Base-by-base conservation (phyloP, 2,797 vertebrate genomes). In the Rhinophrynus dorsalis region DNA sequence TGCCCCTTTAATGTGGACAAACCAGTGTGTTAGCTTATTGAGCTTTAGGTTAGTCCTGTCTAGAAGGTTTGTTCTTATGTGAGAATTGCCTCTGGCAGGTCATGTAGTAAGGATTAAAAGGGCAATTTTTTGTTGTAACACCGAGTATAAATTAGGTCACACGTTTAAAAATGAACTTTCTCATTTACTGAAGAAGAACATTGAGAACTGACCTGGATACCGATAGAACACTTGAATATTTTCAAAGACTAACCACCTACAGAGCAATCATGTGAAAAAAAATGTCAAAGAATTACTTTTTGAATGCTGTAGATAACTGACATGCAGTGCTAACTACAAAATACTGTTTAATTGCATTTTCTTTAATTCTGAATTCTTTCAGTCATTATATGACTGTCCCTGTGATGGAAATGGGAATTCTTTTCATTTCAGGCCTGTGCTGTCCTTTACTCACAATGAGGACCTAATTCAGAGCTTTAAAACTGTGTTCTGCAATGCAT, bases 401-500 rank as follows among this genome's bases (percentile, higher is more conserved):
- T 80, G 81, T 79, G 79, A 80, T 85, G 79, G 63, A 82, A 81
- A 82, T 81, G 78, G 74, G 76, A 77, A 82, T 83, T 80, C 77
- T 87, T 86, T 85, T 72, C 67, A 78, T 85, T 84, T 87, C 82
- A 77, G 80, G 80, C 79, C 79, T 79, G 8, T 77, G 67, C 75
- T 75, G 76, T 83, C 82, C 79, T 89, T 88, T 86, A 81, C 87
- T 80, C 78, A 81, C 86, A 78, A 79, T 64, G 80, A 83, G 83
- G 79, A 81, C 82, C 80, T 80, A 84, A 87, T 82, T 85, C 86
- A 82, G 83, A 77, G 82, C 81, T 89, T 81, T 85, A 78, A 86
- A 85, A 86, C 90, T 79, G 81, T 90, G 91, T 88, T 93, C 91
- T 82, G 75, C 85, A 78, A 91, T 91, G 93, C 93, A 96, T 96